phyloP scores from a whole-genome alignment of 2,113 vertebrate species.

The Haplochromis vanheusdeni region DNA sequence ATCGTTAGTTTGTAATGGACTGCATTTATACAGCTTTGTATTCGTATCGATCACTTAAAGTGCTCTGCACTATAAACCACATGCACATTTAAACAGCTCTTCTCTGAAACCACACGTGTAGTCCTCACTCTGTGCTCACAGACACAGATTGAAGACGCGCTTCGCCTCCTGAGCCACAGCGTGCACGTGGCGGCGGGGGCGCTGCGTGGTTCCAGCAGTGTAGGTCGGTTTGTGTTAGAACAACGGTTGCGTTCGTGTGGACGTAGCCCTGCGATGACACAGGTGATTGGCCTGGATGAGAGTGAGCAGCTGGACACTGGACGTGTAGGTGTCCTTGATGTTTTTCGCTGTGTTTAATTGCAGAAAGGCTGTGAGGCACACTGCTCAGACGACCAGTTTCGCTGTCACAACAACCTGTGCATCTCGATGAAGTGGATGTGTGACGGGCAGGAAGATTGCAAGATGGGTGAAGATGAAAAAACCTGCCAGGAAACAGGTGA shows the following conservation, averaged over 20 bases:
- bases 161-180: neutral
- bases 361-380: slow-evolving; percentile 89
- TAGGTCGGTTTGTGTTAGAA: neutral
- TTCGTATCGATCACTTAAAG: neutral
- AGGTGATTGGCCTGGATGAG: too few relatives aligned
- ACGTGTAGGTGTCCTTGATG: neutral
- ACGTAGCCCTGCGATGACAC: too few relatives aligned
- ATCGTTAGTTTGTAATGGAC: neutral
- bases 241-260: neutral
- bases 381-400: slow-evolving; percentile 91
- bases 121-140: neutral
- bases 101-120: neutral
- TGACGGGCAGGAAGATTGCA: slow-evolving; percentile 93
- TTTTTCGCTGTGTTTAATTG: neutral
- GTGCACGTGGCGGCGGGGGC: neutral
- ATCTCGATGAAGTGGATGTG: slow-evolving; percentile 90
- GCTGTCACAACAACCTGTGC: slow-evolving; percentile 89
- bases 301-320: too few relatives aligned
- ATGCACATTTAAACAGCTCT: neutral
- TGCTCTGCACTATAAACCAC: neutral
- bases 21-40: neutral
- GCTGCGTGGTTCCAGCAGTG: neutral
- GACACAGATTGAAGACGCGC: neutral
- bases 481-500: slow-evolving; percentile 83
- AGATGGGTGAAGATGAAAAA: slow-evolving; percentile 90